These are phyloP conservation scores for Coregonus sp. DNA, from an alignment of 2,797 vertebrate species.

Conservation along the genomic window DNA sequence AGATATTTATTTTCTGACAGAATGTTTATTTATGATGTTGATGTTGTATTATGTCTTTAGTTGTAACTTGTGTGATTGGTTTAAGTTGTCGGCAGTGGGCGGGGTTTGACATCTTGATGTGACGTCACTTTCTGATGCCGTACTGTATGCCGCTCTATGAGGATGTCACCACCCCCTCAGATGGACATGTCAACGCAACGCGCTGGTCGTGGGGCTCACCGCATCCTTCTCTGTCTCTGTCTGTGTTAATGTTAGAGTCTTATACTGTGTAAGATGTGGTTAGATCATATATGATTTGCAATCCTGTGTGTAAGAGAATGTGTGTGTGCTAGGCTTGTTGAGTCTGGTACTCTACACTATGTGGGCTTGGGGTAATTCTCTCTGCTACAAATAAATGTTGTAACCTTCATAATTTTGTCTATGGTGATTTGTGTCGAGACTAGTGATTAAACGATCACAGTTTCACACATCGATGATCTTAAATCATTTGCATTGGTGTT, in stretches of 20 bases:
- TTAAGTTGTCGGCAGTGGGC: background rate
- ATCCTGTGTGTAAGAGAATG: background rate
- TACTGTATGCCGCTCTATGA: background rate
- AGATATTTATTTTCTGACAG: conserved; percentile 70
- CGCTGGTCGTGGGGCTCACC: conserved; percentile 77
- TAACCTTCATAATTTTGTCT: conserved; percentile 14
- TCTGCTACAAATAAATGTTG: conserved; percentile 49
- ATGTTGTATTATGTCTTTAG: conserved; percentile 38
- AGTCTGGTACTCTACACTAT: conserved; percentile 16
- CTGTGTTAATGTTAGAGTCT: conserved; percentile 16
- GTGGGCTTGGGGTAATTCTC: conserved; percentile 4
- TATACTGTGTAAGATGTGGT: background rate
- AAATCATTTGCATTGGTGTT: background rate
- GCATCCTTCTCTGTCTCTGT: conserved; percentile 40
- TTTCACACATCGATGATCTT: background rate
- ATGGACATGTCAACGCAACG: conserved; percentile 44
- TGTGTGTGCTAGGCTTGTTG: conserved; percentile 11
- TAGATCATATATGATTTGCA: background rate
- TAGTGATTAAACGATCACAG: background rate
- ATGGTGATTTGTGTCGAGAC: background rate
- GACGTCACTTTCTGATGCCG: background rate
- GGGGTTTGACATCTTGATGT: background rate
- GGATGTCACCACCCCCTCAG: background rate
- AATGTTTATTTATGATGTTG: conserved; percentile 61
- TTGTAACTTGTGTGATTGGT: background rate